A percentile compares a stretch with the other conserved stretches of the same genome.
Evolutionary conservation across 1,140 invertebrate genomes (phyloP).

Genomic region (Luehdorfia chinensis): DNA sequence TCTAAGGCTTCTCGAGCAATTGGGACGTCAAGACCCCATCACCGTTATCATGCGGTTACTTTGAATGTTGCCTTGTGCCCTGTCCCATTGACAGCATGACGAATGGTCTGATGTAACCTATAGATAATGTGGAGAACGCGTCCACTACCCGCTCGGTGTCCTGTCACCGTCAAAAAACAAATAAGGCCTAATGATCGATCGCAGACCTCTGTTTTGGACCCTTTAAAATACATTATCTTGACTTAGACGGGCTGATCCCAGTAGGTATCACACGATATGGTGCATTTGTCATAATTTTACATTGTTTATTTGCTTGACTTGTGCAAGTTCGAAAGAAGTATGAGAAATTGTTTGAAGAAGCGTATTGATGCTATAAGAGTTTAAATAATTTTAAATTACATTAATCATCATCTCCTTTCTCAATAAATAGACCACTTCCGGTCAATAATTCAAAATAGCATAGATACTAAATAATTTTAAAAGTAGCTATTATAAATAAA

Average conservation of each 20-base stretch:
- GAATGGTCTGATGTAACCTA: slow-evolving; percentile 65
- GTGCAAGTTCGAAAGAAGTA: neutral
- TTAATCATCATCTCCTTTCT: no score
- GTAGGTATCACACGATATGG: slow-evolving; percentile 7
- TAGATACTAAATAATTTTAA: no score
- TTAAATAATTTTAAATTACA: no score
- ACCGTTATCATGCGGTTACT: slow-evolving; percentile 67
- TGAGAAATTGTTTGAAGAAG: neutral
- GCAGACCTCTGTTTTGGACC: slow-evolving; percentile 55
- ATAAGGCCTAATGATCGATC: slow-evolving; percentile 75
- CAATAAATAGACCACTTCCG: no score
- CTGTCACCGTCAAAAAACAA: slow-evolving; percentile 73
- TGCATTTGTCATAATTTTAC: slow-evolving; percentile 13
- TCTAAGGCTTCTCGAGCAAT: slow-evolving; percentile 15
- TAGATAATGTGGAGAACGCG: slow-evolving; percentile 59
- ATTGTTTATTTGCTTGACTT: slow-evolving; percentile 7
- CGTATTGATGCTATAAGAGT: neutral
- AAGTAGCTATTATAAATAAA: no score
- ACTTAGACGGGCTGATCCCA: slow-evolving; percentile 13
- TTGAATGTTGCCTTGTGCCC: slow-evolving; percentile 65
- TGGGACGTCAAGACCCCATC: slow-evolving; percentile 32
- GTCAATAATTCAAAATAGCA: no score
- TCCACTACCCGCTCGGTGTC: slow-evolving; percentile 55
- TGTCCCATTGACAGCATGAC: slow-evolving; percentile 69
- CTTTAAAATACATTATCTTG: slow-evolving; percentile 64